Evolutionary conservation across 2,888 invertebrate species (phyloP).

Genomic region (Aphodius granarius): DNA sequence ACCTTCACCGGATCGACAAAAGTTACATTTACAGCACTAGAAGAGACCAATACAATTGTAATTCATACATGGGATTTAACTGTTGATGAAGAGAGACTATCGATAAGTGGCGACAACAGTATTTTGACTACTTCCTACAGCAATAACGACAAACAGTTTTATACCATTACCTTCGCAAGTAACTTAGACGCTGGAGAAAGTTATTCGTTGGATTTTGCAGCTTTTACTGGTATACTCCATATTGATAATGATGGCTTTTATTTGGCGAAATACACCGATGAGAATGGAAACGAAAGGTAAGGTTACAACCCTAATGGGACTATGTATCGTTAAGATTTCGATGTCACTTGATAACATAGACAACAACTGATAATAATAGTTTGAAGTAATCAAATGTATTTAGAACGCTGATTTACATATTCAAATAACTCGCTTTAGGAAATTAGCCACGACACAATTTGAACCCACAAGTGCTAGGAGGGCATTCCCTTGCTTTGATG

Average conservation of each 20-base stretch:
- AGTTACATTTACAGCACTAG: not conserved
- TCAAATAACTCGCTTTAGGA: too few species aligned
- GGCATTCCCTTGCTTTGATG: conserved; percentile 78
- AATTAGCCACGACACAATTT: conserved; percentile 22
- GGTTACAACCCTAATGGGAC: too few species aligned
- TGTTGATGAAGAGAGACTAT: conserved; percentile 7
- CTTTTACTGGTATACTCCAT: conserved; percentile 18
- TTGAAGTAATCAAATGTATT: not conserved
- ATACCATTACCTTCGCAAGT: conserved; percentile 7
- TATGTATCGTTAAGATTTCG: too few species aligned
- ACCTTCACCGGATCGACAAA: conserved; percentile 17
- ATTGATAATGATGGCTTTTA: conserved; percentile 18
- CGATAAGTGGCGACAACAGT: not conserved
- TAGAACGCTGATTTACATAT: too few species aligned
- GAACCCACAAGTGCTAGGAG: conserved; percentile 51
- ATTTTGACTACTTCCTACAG: conserved; percentile 5
- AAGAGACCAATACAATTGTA: not conserved
- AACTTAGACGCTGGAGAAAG: not conserved
- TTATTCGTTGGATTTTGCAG: conserved; percentile 7
- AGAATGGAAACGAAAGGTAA: conserved; percentile 17
- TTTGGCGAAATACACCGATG: conserved; percentile 19
- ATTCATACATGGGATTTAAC: conserved; percentile 10
- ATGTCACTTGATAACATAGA: too few species aligned
- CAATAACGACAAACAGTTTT: conserved; percentile 13
- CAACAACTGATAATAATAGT: too few species aligned